Percentiles rank a stretch among this genome's conserved stretches.
phyloP scores from a whole-genome alignment of 1,140 invertebrate species.

The Pachyrhynchus sulphureomaculatus region DNA sequence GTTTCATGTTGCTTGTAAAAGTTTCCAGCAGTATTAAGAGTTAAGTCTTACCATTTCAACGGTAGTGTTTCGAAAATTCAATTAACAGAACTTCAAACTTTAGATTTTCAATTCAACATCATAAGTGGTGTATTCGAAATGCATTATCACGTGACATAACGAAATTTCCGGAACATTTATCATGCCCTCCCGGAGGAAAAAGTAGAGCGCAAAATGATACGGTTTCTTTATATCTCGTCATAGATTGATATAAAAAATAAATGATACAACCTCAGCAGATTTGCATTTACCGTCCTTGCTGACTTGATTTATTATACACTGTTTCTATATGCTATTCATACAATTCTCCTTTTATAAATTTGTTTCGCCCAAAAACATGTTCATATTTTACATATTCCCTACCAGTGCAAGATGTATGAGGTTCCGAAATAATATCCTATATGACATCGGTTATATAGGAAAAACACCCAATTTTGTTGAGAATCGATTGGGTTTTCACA shows the following conservation, averaged over 20 bases:
- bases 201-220: slow-evolving; percentile 38
- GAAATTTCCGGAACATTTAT: slow-evolving; percentile 37
- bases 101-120: no score
- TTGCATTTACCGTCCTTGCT: slow-evolving; percentile 40
- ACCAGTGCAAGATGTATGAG: slow-evolving; percentile 24
- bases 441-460: slow-evolving; percentile 9
- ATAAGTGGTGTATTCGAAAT: no score
- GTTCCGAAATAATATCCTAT: slow-evolving; percentile 18
- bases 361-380: slow-evolving; percentile 23
- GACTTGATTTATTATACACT: slow-evolving; percentile 42
- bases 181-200: slow-evolving; percentile 33
- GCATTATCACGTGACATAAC: no score
- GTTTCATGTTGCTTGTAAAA: no score
- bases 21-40: no score
- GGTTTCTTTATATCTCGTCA: slow-evolving; percentile 43
- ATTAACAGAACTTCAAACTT: no score
- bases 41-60: no score
- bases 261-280: slow-evolving; percentile 42
- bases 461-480: slow-evolving; percentile 9
- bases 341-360: slow-evolving; percentile 37
- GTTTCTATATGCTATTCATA: slow-evolving; percentile 38
- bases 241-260: slow-evolving; percentile 48
- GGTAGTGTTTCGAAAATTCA: no score
- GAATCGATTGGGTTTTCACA: background rate
- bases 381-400: slow-evolving; percentile 27